Evolutionary conservation across 2,113 vertebrate genomes (phyloP), one percentile per base, ranked within the genome.

Genomic region (Sturnira hondurensis): DNA sequence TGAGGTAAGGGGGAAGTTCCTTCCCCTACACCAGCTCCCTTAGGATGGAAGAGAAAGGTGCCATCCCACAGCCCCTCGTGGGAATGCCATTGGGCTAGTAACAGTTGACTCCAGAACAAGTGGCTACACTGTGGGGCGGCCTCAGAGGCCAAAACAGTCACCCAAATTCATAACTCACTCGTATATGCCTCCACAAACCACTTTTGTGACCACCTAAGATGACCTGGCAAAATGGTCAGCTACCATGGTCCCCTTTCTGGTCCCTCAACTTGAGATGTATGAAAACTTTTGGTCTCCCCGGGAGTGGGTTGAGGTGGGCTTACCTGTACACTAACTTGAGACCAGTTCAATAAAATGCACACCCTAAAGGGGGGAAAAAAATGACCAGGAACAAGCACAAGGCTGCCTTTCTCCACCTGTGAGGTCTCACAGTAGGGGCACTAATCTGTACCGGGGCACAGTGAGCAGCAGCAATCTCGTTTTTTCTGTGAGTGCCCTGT

Each of bases 281-380:
- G 98, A 98, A 98, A 98, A 97, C 98, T 98, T 98, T 98, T 98
- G 98, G 97, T 98, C 98, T 98, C 99, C 98, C 98, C 91, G 96
- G 93, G 95, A 97, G 96, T 83, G 92, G 96, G 97, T 71, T 96
- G 97, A 26, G 98, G 98, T 99, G 95, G 99, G 98, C 99, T 96
- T 99, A 99, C 98, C 99, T 99, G 99, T 99, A 99, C 99, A 99
- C 99, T 99, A 99, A 99, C 99, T 99, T 98, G 99, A 98, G 98
- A 98, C 98, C 98, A 98, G 99, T 99, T 99, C 98, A 99, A 99
- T 99, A 99, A 99, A 99, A 99, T 99, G 99, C 99, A 99, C 99
- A 99, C 99, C 98, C 99, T 99, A 98, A 97, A 98, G 89, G 95
- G 63, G 43, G 33, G 8, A 68, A 68, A 20, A 68, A 12, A 28